Evolutionary conservation across 2,113 vertebrate species (phyloP).

Genomic region (Dolichotis patagonum): DNA sequence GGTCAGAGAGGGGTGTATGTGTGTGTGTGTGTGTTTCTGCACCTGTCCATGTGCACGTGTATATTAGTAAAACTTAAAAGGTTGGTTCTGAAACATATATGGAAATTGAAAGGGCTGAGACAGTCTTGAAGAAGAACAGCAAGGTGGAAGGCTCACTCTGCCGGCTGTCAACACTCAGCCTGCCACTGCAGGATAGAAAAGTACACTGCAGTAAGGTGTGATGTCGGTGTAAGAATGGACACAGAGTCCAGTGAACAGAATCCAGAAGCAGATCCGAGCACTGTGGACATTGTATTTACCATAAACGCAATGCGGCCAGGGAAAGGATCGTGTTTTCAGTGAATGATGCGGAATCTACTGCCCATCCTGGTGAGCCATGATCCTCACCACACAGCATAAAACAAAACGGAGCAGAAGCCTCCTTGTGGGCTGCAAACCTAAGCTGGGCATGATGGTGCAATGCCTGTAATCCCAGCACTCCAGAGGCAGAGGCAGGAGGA

Average conservation of each 20-base stretch:
- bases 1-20: neutral
- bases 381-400: neutral
- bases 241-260: neutral
- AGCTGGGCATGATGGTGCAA: neutral
- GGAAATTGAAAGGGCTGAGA: neutral
- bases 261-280: neutral
- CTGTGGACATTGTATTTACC: neutral
- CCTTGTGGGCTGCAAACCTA: neutral
- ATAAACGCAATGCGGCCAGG: neutral
- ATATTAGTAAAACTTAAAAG: neutral
- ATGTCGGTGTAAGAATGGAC: neutral
- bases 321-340: neutral
- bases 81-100: neutral
- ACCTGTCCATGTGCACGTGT: neutral
- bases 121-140: neutral
- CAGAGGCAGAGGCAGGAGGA: neutral
- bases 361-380: neutral
- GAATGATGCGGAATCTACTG: neutral
- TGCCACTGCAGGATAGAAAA: neutral
- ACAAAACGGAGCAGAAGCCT: neutral
- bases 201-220: neutral
- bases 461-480: neutral
- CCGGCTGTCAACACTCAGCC: neutral
- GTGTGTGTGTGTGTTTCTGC: neutral
- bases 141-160: neutral